Conservation (phyloP, 1,140 invertebrate genomes). For the Acromyrmex echinatior region DNA sequence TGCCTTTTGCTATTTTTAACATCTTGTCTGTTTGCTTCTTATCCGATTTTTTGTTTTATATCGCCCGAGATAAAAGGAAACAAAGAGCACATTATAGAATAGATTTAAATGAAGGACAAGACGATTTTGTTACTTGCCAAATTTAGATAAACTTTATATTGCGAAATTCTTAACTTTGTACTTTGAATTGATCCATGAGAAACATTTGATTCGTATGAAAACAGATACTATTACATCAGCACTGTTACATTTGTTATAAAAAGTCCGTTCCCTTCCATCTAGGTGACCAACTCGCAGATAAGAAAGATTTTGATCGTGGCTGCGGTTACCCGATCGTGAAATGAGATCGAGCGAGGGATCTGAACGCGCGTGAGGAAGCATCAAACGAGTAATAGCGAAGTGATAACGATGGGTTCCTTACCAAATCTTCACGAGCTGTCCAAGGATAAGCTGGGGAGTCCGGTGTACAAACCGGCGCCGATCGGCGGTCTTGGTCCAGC, state of each 20-base stretch:
- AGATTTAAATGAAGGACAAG: background rate
- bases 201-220: background rate
- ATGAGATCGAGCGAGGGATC: conserved; percentile 1
- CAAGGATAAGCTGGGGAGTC: conserved; percentile 82
- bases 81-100: no score
- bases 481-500: conserved; percentile 77
- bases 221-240: background rate
- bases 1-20: no score
- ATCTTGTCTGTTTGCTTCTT: no score
- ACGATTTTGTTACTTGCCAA: background rate
- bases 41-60: no score
- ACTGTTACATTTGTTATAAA: background rate
- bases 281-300: conserved; percentile 38
- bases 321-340: background rate
- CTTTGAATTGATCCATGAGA: background rate
- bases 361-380: conserved; percentile 17
- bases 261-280: background rate
- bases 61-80: no score
- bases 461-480: conserved; percentile 79
- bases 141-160: background rate
- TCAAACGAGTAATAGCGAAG: conserved; percentile 10
- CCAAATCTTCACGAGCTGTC: conserved; percentile 89
- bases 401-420: conserved; percentile 87
- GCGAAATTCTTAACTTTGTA: background rate
- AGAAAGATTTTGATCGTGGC: background rate